Evolutionary conservation across 2,113 vertebrate species (phyloP), one percentile per base, ranked within the genome.

Genomic region (Dasyornis broadbenti): DNA sequence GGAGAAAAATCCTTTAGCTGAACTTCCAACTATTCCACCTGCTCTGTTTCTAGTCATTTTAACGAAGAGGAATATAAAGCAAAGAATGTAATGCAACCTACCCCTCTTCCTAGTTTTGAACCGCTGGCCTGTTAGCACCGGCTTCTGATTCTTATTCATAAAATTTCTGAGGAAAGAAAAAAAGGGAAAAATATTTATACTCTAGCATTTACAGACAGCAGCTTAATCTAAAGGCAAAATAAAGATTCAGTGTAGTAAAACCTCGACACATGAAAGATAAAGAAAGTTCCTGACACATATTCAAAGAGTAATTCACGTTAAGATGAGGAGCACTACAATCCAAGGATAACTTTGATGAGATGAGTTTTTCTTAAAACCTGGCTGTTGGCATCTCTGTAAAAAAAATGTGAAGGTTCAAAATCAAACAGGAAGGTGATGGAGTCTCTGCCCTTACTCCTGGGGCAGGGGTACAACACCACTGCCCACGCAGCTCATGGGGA

Each of bases 101-200:
- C 99, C 99, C 99, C 99, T 99, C 98, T 99, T 99, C 97, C 99
- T 98, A 98, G 99, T 99, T 98, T 99, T 99, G 98, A 99, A 99
- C 98, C 99, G 95, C 97, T 99, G 99, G 98, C 99, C 99, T 98
- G 99, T 99, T 97, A 99, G 99, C 98, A 99, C 98, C 92, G 99
- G 99, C 98, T 99, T 99, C 98, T 99, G 99, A 97, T 98, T 98
- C 98, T 99, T 99, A 99, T 98, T 99, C 99, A 99, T 99, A 99
- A 99, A 99, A 99, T 98, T 98, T 99, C 99, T 98, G 96, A 37
- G 95, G 95, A 69, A 94, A 91, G 73, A 91, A 95, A 70, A 71
- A 96, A 89, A 87, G 73, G 24, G 90, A 30, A 89, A 83, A 76
- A 37, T 23, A 63, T 50, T 92, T 82, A 86, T 71, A 93, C 3